These are phyloP conservation scores for Herminia tarsipennalis DNA, from an alignment of 2,888 invertebrate genomes.

Conservation along the genomic window DNA sequence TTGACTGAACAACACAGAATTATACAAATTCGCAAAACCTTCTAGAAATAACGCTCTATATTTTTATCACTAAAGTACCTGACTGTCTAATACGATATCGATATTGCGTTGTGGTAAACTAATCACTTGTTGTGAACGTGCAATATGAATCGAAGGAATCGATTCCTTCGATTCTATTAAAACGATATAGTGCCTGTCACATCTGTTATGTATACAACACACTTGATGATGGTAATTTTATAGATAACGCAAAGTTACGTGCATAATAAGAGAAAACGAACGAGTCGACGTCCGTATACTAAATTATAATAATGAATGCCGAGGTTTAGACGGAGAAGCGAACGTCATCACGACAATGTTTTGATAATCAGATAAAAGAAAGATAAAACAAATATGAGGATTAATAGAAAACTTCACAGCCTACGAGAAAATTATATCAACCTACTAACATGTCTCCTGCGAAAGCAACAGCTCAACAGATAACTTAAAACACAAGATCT, in stretches of 20 bases:
- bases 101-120: conserved; percentile 1
- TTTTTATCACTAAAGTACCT: no score
- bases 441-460: no score
- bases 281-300: conserved; percentile 52
- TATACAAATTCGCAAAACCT: no score
- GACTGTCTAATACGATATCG: not conserved
- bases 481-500: conserved; percentile 14
- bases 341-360: no score
- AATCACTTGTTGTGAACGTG: conserved; percentile 4
- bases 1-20: no score
- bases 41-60: no score
- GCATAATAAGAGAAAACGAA: conserved; percentile 57
- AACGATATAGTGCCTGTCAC: conserved; percentile 21
- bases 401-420: no score
- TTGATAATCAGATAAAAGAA: no score
- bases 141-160: conserved; percentile 5
- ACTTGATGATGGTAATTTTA: conserved; percentile 65
- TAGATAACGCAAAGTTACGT: conserved; percentile 73
- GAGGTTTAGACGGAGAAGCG: conserved; percentile 32
- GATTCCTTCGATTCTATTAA: conserved; percentile 28
- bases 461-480: conserved; percentile 6
- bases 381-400: no score
- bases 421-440: no score
- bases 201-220: conserved; percentile 49
- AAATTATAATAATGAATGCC: conserved; percentile 56